Base-by-base conservation (phyloP, 2,797 vertebrate species). In the Capromys pilorides region DNA sequence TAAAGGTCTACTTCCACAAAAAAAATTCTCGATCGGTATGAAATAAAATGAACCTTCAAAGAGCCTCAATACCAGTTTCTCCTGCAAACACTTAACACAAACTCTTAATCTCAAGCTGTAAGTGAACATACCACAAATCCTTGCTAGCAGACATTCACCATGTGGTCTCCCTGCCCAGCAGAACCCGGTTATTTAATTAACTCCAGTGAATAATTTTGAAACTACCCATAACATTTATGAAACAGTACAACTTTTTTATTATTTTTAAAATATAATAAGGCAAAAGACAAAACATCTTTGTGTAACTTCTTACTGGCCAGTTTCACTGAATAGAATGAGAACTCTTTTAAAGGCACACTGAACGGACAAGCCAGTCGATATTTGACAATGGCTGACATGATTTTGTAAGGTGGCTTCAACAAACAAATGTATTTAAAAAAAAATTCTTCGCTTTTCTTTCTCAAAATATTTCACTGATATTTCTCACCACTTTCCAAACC, bases 31-130 rank as follows among this genome's bases (percentile, higher is more conserved):
- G 21, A 16, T 79, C 77, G 86, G 1, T 83, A 59, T 21, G 16
- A 84, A 12, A 85, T 3, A 92, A 94, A 94, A 84, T 31, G 7
- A 88, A 85, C 26, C 80, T 64, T 92, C 18, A 82, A 89, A 86
- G 19, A 73, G 11, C 1, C 49, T 95, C 45, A 82, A 88, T 22
- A 83, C 6, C 4, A 59, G 39, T 33, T 94, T 83, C 54, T 64
- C 28, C 82, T 73, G 54, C 31, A 41, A 84, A 71, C 19, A 67
- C 83, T 83, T 96, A 90, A 84, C 0, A 67, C 8, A 54, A 78
- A 85, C n/a, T 57, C 28, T 67, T n/a, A 88, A 66, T 51, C 45
- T 95, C 54, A 86, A 73, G 41, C 39, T 78, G 2, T 14, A 81
- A 84, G 21, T 88, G 67, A 93, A 62, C 12, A 89, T 92, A 79